Evolutionary conservation across 2,888 invertebrate species (phyloP).

Genomic region (Lithophane semibrunnea): DNA sequence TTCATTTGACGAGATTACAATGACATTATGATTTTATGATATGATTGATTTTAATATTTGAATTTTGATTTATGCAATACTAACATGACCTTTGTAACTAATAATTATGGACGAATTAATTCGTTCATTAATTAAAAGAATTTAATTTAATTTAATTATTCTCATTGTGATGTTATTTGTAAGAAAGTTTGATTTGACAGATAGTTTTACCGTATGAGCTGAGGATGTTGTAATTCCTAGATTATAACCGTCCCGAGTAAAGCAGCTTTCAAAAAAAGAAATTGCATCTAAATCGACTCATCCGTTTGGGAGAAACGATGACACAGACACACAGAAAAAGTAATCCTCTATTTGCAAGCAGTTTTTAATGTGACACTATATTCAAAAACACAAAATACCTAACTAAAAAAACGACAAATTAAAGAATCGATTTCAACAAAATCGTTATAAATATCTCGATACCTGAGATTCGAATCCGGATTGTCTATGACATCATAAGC

Average conservation of each 20-base stretch:
- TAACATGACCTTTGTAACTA: too few species aligned
- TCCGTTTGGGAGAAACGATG: background rate
- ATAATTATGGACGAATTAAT: too few species aligned
- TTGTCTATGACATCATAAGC: conserved; percentile 56
- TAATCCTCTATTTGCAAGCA: too few species aligned
- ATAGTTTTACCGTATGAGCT: background rate
- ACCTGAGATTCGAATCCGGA: conserved; percentile 52
- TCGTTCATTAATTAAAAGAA: too few species aligned
- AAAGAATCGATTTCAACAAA: conserved; percentile 9
- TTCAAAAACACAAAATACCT: background rate
- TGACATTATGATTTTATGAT: too few species aligned
- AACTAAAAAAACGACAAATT: background rate
- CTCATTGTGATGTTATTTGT: background rate
- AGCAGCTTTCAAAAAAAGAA: background rate
- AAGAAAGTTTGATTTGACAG: background rate
- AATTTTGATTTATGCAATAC: too few species aligned
- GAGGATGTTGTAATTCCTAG: background rate
- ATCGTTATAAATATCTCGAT: conserved; percentile 40
- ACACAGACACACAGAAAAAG: background rate
- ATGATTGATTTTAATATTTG: too few species aligned
- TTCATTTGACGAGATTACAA: too few species aligned
- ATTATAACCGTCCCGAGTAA: background rate
- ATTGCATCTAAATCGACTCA: background rate
- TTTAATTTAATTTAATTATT: too few species aligned
- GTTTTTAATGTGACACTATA: background rate